phyloP scores from a whole-genome alignment of 2,797 vertebrate species.

The Eulemur albifrons region DNA sequence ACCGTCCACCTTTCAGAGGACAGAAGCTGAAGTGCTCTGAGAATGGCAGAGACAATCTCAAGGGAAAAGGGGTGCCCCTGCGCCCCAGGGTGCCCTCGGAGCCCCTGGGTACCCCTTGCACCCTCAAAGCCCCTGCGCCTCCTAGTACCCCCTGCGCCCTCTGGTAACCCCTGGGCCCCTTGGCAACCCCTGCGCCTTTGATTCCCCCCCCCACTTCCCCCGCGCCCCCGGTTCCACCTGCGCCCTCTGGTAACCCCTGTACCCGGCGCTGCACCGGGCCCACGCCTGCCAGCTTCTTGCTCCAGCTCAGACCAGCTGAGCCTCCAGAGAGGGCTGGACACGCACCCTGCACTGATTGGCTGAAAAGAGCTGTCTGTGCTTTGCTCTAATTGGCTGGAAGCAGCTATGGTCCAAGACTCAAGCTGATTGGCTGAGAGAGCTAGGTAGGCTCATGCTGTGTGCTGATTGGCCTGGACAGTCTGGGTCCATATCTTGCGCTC shows the following conservation, averaged over 20 bases:
- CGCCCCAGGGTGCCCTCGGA: neutral
- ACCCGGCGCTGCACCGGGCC: rapidly evolving
- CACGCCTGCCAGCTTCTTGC: no score
- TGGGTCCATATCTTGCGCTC: no score
- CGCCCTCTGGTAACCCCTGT: no score
- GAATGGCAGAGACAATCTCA: neutral
- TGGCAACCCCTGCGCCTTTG: no score
- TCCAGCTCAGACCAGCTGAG: neutral
- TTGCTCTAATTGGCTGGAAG: no score
- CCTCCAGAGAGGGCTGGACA: neutral
- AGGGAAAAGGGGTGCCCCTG: neutral
- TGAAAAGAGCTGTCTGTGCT: neutral
- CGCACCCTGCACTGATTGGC: neutral
- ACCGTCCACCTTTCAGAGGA: neutral
- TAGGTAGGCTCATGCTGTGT: no score
- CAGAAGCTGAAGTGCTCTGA: neutral
- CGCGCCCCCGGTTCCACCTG: no score
- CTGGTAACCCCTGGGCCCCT: no score
- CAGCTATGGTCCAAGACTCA: no score
- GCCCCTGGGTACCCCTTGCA: neutral
- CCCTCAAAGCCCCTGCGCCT: neutral
- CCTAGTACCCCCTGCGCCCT: neutral
- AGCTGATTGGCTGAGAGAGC: neutral
- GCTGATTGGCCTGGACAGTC: neutral
- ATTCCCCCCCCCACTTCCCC: no score